Evolutionary conservation across 2,888 invertebrate species (phyloP), one percentile per base, ranked within the genome.

Genomic region (Campaea margaritaria): DNA sequence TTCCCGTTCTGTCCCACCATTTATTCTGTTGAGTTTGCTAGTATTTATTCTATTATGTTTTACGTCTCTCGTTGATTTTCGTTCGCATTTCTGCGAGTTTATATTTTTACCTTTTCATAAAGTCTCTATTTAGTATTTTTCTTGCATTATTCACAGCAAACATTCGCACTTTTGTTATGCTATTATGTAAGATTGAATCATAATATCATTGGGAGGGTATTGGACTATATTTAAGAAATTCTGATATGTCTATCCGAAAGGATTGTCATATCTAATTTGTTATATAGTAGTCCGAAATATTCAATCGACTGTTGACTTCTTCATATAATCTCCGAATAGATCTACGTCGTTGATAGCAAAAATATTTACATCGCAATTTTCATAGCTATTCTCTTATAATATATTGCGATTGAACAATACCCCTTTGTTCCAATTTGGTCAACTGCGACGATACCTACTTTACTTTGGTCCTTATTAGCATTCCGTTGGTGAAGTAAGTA

Each of bases 401-500:
- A 16, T 34, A 38, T 48, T 21, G n/a, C 21, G 5, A 38, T 45
- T 7, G 13, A 56, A 61, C 47, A 56, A 55, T 60, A 47, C 21
- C 13, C 7, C 54, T 44, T 62, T 62, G 54, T 62, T 55, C 60
- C 51, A 27, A 52, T 48, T 61, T 56, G 21, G 60, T 55, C 42
- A 38, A 41, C 57, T 64, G 49, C 42, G 52, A 51, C 41, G 39
- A 31, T 44, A 48, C 50, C 16, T 55, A 47, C 49, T 51, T 13
- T 12, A 21, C 41, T 50, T 38, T 31, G 43, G 39, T 53, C 28
- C 47, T 58, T 61, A 52, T 64, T 64, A 49, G 51, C 48, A 65
- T 63, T 59, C 53, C 31, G 43, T 13, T n/a, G 15, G 58, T 51
- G 64, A 58, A 56, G 52, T 61, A 50, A 62, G 59, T 58, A 62